A percentile compares a stretch with the other conserved stretches of the same genome.
Conservation (phyloP, 2,888 invertebrate genomes). For the Notocelia uddmanniana region DNA sequence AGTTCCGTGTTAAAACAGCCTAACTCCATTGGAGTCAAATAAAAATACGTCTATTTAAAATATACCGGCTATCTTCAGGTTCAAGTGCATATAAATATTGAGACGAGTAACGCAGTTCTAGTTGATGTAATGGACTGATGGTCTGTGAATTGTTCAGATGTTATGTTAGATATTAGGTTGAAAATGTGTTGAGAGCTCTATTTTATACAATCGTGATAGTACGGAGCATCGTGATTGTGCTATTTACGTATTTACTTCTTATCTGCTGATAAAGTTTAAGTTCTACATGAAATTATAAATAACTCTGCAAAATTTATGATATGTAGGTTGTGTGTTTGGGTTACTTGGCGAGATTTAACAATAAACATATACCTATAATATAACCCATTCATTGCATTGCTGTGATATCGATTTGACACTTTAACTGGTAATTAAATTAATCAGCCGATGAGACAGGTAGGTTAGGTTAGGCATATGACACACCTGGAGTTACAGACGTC, state of each 20-base stretch:
- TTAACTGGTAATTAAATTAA: too few species aligned
- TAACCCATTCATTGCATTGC: too few species aligned
- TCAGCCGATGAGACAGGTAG: too few species aligned
- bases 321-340: too few species aligned
- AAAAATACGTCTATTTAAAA: constrained; percentile 5
- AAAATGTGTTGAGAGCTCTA: constrained; percentile 12
- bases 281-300: constrained; percentile 3
- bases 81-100: constrained; percentile 58
- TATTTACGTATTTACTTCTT: constrained; percentile 32
- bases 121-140: constrained; percentile 30
- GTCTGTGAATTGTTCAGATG: constrained; percentile 34
- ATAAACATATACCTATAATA: too few species aligned
- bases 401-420: too few species aligned
- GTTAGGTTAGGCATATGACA: too few species aligned
- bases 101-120: constrained; percentile 23
- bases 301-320: too few species aligned
- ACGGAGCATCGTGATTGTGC: constrained; percentile 20
- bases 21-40: constrained; percentile 4
- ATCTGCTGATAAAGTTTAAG: constrained; percentile 16
- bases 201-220: constrained; percentile 26
- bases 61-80: constrained; percentile 50
- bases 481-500: too few species aligned
- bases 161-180: constrained; percentile 28
- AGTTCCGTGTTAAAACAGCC: not conserved
- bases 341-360: too few species aligned